Conservation (phyloP, 2,888 invertebrate species). For the Capitulum mitella region DNA sequence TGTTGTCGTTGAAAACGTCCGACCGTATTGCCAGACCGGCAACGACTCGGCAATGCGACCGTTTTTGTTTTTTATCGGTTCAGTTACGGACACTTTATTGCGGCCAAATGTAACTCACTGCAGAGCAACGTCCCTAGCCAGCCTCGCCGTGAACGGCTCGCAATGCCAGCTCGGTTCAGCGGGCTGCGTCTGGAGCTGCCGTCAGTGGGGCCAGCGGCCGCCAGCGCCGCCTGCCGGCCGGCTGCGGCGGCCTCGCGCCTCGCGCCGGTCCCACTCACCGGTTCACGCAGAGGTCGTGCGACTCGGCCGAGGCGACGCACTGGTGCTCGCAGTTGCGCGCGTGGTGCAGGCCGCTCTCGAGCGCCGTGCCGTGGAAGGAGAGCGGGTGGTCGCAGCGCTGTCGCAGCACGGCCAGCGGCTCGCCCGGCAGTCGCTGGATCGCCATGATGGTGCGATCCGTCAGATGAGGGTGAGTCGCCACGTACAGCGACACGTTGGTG, state of each 20-base stretch:
- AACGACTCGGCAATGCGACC: too few species aligned
- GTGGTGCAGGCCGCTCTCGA: not conserved
- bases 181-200: too few species aligned
- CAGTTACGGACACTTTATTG: too few species aligned
- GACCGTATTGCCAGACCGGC: too few species aligned
- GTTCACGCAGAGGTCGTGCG: constrained; percentile 13
- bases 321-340: not conserved
- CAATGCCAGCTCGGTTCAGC: too few species aligned
- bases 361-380: not conserved
- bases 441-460: not conserved
- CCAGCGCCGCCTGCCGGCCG: not conserved
- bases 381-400: not conserved
- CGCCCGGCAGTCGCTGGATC: not conserved
- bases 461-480: constrained; percentile 3
- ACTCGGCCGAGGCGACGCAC: not conserved
- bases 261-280: too few species aligned
- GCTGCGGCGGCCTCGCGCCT: too few species aligned
- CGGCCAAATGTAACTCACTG: too few species aligned
- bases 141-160: too few species aligned
- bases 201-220: not conserved
- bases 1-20: too few species aligned
- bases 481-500: not conserved
- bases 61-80: too few species aligned
- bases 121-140: too few species aligned
- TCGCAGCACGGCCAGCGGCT: not conserved